A percentile compares a stretch with the other conserved stretches of the same genome.
These are phyloP conservation scores for Polyergus mexicanus DNA, from an alignment of 1,140 invertebrate genomes.

Conservation along the genomic window DNA sequence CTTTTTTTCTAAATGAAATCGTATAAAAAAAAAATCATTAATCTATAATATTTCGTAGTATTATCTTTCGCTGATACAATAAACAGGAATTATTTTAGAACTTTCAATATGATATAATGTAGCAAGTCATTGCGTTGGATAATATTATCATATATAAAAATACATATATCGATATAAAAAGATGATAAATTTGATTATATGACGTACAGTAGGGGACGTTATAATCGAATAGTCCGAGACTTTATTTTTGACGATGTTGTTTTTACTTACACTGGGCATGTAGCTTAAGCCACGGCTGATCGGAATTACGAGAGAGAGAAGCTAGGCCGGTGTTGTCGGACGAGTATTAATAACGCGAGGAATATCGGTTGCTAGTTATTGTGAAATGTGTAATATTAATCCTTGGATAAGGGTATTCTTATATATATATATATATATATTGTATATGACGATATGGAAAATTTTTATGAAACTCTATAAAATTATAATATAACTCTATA, in stretches of 20 bases:
- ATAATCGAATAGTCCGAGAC: background rate
- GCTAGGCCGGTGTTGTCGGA: conserved; percentile 9
- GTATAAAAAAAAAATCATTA: background rate
- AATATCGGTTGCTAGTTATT: conserved; percentile 45
- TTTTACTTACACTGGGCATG: conserved; percentile 25
- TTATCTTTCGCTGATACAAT: background rate
- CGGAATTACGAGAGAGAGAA: conserved; percentile 49
- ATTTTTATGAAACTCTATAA: conserved; percentile 12
- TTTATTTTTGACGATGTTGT: conserved; percentile 30
- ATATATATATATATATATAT: background rate
- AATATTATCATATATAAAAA: background rate
- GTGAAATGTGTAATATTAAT: conserved; percentile 41
- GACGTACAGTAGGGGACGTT: background rate
- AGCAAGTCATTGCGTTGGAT: background rate
- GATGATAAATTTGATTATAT: background rate
- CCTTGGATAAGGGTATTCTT: background rate
- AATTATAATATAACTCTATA: conserved; percentile 33
- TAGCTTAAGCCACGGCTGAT: conserved; percentile 28
- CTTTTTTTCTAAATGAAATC: background rate
- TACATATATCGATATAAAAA: background rate
- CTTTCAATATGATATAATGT: background rate
- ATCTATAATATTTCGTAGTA: background rate
- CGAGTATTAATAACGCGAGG: conserved; percentile 35
- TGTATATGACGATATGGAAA: background rate
- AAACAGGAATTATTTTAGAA: background rate